A percentile compares a stretch with the other conserved stretches of the same genome.
Evolutionary conservation across 2,888 invertebrate genomes (phyloP).

Genomic region (Abrostola tripartita): DNA sequence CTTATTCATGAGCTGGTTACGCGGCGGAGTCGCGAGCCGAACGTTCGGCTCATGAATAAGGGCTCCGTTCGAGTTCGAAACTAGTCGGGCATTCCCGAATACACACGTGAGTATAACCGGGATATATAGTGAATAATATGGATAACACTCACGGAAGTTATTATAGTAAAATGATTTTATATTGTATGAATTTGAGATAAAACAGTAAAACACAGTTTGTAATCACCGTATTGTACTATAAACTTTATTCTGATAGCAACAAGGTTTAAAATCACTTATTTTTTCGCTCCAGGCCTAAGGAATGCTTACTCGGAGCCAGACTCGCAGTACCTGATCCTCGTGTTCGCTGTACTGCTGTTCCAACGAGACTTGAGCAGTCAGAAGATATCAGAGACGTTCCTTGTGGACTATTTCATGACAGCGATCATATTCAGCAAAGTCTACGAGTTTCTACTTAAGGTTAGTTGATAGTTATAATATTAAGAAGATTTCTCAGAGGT

Average conservation of each 20-base stretch:
- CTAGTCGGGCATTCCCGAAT: no score
- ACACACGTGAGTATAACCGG: no score
- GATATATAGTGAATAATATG: no score
- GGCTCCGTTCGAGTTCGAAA: no score
- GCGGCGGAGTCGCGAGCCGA: no score
- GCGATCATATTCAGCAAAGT: slow-evolving; percentile 96
- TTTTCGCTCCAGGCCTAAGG: slow-evolving; percentile 89
- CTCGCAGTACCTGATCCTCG: slow-evolving; percentile 96
- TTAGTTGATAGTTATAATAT: slow-evolving; percentile 72
- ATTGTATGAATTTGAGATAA: no score
- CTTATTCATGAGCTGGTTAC: no score
- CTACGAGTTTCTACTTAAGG: slow-evolving; percentile 97
- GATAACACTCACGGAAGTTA: no score
- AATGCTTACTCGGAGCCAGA: slow-evolving; percentile 97
- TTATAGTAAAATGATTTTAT: no score
- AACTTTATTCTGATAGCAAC: not conserved
- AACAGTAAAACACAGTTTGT: no score
- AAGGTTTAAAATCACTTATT: not conserved
- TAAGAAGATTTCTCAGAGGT: no score
- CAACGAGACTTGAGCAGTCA: slow-evolving; percentile 92
- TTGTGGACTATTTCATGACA: slow-evolving; percentile 97
- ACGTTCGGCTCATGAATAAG: no score
- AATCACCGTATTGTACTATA: not conserved
- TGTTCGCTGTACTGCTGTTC: slow-evolving; percentile 96
- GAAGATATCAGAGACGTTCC: slow-evolving; percentile 94